Conservation (phyloP, 2,113 vertebrate genomes). For the Spermophilus dauricus region DNA sequence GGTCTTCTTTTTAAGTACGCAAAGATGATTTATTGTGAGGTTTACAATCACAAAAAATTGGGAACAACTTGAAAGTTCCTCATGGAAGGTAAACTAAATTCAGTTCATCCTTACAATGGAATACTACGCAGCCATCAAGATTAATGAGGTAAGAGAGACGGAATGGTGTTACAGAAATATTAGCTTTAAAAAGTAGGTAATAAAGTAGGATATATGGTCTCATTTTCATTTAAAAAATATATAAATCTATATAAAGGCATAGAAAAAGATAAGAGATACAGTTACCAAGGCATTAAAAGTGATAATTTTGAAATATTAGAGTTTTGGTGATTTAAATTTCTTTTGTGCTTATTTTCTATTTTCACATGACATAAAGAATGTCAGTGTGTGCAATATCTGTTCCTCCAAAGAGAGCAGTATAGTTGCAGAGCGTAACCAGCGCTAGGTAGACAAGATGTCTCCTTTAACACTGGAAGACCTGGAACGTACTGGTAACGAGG, state of each 20-base stretch:
- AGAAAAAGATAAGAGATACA: conserved; percentile 39
- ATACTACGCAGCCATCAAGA: background rate
- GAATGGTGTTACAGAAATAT: background rate
- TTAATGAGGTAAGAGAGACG: background rate
- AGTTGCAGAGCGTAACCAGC: background rate
- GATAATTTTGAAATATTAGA: conserved; percentile 22
- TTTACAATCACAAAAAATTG: background rate
- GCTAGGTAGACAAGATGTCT: background rate
- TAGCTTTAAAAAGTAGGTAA: conserved; percentile 17
- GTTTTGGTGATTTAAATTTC: conserved; percentile 20
- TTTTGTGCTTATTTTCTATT: conserved; percentile 29
- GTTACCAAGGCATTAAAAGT: conserved; percentile 27
- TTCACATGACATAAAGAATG: conserved; percentile 39
- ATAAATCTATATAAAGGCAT: background rate
- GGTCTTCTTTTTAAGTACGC: background rate
- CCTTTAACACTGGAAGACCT: background rate
- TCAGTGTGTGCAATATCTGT: background rate
- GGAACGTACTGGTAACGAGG: background rate
- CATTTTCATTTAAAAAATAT: conserved; percentile 27
- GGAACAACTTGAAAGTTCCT: background rate
- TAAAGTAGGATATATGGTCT: conserved; percentile 34
- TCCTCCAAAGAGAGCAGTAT: background rate
- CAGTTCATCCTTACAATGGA: background rate
- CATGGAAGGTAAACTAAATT: background rate
- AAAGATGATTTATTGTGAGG: conserved; percentile 44